Evolutionary conservation across 2,113 vertebrate species (phyloP).

Genomic region (Gallinago paraguaiae): DNA sequence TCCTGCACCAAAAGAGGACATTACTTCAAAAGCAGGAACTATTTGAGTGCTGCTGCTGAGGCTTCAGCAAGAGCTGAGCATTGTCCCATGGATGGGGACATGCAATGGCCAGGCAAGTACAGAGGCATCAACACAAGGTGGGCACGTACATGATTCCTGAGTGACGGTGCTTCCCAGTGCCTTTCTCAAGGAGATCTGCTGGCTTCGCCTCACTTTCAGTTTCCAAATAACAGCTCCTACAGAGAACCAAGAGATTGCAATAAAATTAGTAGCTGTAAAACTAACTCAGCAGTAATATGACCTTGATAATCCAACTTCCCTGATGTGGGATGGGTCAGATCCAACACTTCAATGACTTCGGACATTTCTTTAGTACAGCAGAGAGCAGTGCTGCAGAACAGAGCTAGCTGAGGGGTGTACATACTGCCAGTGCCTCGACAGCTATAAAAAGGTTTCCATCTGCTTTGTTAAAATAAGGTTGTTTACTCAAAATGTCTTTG

Average conservation of each 20-base stretch:
- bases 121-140: background rate
- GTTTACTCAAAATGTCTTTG: slow-evolving; percentile 48
- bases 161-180: background rate
- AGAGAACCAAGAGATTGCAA: background rate
- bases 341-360: background rate
- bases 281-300: background rate
- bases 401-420: background rate
- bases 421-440: background rate
- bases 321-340: background rate
- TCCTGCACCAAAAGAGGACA: background rate
- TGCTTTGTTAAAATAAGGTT: slow-evolving; percentile 63
- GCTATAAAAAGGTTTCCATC: slow-evolving; percentile 69
- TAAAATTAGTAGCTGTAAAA: background rate
- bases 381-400: background rate
- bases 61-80: background rate
- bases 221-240: background rate
- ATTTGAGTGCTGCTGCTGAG: background rate
- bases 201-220: background rate
- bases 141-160: rapidly evolving
- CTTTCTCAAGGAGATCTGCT: background rate
- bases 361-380: background rate
- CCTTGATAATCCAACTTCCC: background rate
- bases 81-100: background rate
- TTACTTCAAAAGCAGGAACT: background rate
- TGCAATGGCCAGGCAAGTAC: background rate